Percentiles rank a stretch among this genome's conserved stretches.
These are phyloP conservation scores for Muraenolepis orangiensis DNA, from an alignment of 2,797 vertebrate species.

Conservation along the genomic window DNA sequence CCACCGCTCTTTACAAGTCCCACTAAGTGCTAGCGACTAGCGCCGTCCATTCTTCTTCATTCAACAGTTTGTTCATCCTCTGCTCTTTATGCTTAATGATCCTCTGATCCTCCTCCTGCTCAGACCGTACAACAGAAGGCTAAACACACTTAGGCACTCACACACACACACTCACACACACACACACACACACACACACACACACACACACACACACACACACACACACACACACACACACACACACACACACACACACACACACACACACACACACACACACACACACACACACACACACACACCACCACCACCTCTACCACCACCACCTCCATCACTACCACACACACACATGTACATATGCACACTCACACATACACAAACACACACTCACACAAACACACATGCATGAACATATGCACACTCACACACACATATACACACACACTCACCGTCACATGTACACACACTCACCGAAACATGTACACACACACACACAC, in stretches of 20 bases:
- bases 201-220: no score
- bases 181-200: conserved; percentile 19
- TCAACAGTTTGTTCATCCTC: background rate
- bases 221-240: no score
- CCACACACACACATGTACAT: conserved; percentile 3
- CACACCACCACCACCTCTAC: conserved; percentile 1
- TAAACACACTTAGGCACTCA: background rate
- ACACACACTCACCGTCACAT: no score
- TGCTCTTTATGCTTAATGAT: conserved; percentile 40
- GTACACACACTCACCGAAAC: no score
- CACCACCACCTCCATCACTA: conserved; percentile 21
- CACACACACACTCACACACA: background rate
- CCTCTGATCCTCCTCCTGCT: conserved; percentile 19
- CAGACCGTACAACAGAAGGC: conserved; percentile 42
- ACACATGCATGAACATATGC: no score
- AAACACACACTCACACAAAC: conserved; percentile 35
- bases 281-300: no score
- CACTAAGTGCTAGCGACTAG: conserved; percentile 19
- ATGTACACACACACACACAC: no score
- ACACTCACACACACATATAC: no score
- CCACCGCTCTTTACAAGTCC: conserved; percentile 24
- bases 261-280: no score
- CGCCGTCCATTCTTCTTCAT: conserved; percentile 25
- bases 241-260: no score
- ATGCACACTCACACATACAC: conserved; percentile 11